Evolutionary conservation across 2,113 vertebrate genomes (phyloP).

Genomic region (Albula glossodonta): DNA sequence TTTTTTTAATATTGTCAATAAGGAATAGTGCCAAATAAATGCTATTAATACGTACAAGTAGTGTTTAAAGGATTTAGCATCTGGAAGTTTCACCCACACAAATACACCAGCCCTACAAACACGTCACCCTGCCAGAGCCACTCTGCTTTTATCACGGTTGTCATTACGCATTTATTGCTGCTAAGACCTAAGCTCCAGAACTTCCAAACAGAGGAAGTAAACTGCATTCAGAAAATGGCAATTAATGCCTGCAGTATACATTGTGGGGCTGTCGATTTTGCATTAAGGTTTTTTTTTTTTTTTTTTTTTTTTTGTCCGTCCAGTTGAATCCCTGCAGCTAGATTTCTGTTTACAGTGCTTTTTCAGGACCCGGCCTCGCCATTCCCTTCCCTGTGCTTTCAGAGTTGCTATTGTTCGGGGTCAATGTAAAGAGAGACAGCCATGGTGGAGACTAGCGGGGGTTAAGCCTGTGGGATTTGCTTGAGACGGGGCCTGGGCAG

Average conservation of each 20-base stretch:
- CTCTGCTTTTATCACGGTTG: slow-evolving; percentile 28
- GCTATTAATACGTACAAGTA: neutral
- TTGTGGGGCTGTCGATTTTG: neutral
- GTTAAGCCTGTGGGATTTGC: slow-evolving; percentile 68
- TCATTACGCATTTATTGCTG: slow-evolving; percentile 38
- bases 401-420: slow-evolving; percentile 64
- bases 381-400: slow-evolving; percentile 24
- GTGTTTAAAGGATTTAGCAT: neutral
- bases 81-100: neutral
- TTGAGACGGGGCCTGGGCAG: slow-evolving; percentile 46
- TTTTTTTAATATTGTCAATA: neutral
- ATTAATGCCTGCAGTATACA: neutral
- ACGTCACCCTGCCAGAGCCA: neutral
- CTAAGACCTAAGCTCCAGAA: slow-evolving; percentile 13
- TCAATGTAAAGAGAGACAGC: slow-evolving; percentile 50
- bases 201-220: slow-evolving; percentile 24
- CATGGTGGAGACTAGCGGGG: slow-evolving; percentile 57
- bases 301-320: neutral
- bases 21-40: neutral
- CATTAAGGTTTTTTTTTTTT: neutral
- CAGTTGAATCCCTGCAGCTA: neutral
- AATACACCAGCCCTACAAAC: neutral
- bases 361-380: slow-evolving; percentile 38
- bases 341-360: slow-evolving; percentile 27
- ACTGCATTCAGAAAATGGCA: neutral